Percentiles rank a stretch among this genome's conserved stretches.
Conservation (phyloP, 2,888 invertebrate genomes). For the Cheilosia grossa region DNA sequence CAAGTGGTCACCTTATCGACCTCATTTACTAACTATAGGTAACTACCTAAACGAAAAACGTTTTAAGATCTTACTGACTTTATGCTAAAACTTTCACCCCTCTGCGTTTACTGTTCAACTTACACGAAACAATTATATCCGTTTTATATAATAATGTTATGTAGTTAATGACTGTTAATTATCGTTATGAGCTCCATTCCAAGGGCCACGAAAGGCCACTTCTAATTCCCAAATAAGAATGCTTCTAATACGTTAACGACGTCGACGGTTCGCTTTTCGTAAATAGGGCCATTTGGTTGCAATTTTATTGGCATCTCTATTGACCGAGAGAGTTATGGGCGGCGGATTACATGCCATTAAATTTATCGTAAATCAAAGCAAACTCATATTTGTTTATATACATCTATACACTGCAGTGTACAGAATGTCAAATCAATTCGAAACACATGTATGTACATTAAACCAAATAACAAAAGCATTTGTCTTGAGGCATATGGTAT, state of each 20-base stretch:
- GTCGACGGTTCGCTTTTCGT: neutral
- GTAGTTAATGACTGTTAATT: slow-evolving; percentile 55
- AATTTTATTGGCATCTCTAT: slow-evolving; percentile 51
- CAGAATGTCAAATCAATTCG: neutral
- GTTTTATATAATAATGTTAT: neutral
- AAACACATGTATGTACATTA: neutral
- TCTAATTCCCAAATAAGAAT: slow-evolving; percentile 55
- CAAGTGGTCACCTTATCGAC: neutral
- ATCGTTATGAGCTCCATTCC: slow-evolving; percentile 28
- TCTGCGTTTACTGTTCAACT: neutral
- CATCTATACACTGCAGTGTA: slow-evolving; percentile 3
- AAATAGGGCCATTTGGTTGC: slow-evolving; percentile 36
- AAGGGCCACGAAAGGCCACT: slow-evolving; percentile 42
- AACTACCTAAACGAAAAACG: neutral
- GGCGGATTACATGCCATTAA: slow-evolving; percentile 47
- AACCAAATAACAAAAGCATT: slow-evolving; percentile 3
- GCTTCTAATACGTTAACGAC: slow-evolving; percentile 21
- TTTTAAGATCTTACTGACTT: neutral
- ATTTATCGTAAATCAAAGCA: slow-evolving; percentile 65
- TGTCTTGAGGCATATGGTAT: slow-evolving; percentile 6
- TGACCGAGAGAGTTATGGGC: slow-evolving; percentile 54
- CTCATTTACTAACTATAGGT: neutral
- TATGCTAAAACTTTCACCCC: neutral
- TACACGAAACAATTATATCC: slow-evolving; percentile 19
- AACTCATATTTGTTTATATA: slow-evolving; percentile 14